Conservation (phyloP, 2,888 invertebrate species). For the Gortyna flavago region DNA sequence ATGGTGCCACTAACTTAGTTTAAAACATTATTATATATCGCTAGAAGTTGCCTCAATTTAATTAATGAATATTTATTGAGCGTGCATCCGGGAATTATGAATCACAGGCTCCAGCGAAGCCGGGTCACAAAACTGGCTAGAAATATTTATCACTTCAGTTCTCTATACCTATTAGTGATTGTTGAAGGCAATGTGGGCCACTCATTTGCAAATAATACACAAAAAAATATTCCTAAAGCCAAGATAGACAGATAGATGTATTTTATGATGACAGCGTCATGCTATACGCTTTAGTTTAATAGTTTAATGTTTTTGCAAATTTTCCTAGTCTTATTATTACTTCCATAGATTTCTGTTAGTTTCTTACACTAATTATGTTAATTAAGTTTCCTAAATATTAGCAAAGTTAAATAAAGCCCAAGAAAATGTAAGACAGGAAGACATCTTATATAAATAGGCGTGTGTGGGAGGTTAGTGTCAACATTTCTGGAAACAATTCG, state of each 20-base stretch:
- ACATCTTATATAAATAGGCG: constrained; percentile 37
- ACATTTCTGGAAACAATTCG: constrained; percentile 62
- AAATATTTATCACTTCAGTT: constrained; percentile 44
- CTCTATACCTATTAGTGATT: constrained; percentile 48
- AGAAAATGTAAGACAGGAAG: constrained; percentile 22
- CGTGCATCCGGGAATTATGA: constrained; percentile 75
- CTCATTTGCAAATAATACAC: constrained; percentile 47
- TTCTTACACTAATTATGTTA: constrained; percentile 14
- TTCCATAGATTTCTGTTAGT: constrained; percentile 13
- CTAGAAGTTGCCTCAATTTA: constrained; percentile 55
- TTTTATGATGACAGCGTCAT: constrained; percentile 31
- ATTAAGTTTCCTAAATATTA: constrained; percentile 23
- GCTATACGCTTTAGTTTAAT: constrained; percentile 23
- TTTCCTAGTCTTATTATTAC: constrained; percentile 14
- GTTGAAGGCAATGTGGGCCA: constrained; percentile 34
- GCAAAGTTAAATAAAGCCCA: constrained; percentile 8
- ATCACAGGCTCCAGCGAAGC: constrained; percentile 46
- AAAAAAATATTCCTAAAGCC: constrained; percentile 22
- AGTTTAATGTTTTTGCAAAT: constrained; percentile 37
- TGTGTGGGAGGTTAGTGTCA: constrained; percentile 51
- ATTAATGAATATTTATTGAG: constrained; percentile 75
- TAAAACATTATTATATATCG: constrained; percentile 48
- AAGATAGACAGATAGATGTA: constrained; percentile 22
- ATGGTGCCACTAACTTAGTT: constrained; percentile 50
- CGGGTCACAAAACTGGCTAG: constrained; percentile 30